Evolutionary conservation across 2,113 vertebrate species (phyloP).

Genomic region (Hemicordylus capensis): DNA sequence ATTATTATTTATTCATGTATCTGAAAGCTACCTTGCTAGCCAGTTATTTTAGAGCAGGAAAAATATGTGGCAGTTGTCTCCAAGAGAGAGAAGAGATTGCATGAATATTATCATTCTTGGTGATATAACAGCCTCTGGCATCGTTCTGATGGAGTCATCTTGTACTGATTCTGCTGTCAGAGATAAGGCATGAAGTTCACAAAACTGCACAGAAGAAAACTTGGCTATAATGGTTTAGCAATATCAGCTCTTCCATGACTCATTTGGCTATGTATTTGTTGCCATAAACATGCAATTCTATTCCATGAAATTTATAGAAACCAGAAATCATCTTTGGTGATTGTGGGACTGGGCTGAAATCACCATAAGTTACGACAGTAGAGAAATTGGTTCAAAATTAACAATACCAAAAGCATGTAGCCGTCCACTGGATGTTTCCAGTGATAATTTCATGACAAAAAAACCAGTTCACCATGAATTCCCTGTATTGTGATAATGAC

Average conservation of each 20-base stretch:
- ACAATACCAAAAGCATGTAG: not conserved
- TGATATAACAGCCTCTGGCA: conserved; percentile 5
- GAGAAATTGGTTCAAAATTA: not conserved
- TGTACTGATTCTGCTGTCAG: not conserved
- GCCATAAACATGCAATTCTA: not conserved
- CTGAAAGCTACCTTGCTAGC: not conserved
- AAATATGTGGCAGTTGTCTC: not conserved
- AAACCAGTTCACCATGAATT: not conserved
- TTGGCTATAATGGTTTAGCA: not conserved
- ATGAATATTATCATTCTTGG: conserved; percentile 27
- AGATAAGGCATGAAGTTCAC: conserved; percentile 19
- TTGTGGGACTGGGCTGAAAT: not conserved
- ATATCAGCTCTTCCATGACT: not conserved
- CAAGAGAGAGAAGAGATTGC: not conserved
- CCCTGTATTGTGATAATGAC: not conserved
- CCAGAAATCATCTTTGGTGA: not conserved
- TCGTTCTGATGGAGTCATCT: conserved; percentile 7
- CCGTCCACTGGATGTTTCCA: not conserved
- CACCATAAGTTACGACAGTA: not conserved
- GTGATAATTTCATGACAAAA: not conserved
- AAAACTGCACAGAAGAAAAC: conserved; percentile 2
- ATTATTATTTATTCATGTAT: not conserved
- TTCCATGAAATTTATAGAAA: not conserved
- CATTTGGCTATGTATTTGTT: not conserved
- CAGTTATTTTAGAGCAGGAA: conserved; percentile 7